These are phyloP conservation scores for Bambusicola thoracicus DNA, from an alignment of 2,113 vertebrate species.

Conservation along the genomic window DNA sequence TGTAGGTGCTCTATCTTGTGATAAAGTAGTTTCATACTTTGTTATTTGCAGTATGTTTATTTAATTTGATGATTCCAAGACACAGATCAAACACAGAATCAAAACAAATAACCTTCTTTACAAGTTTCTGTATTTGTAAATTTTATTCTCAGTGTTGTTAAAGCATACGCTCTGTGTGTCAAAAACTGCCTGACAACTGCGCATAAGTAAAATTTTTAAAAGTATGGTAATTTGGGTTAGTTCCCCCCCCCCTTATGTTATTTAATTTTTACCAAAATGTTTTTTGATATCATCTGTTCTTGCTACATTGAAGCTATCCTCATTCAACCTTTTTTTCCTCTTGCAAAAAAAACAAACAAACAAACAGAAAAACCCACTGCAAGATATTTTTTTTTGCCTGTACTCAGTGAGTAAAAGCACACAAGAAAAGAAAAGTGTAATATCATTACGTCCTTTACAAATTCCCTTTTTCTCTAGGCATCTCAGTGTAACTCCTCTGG, in stretches of 20 bases:
- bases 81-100: background rate
- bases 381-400: background rate
- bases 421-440: background rate
- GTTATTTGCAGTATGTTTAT: background rate
- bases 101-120: background rate
- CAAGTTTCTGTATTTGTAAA: background rate
- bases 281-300: fast-evolving
- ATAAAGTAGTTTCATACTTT: background rate
- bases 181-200: background rate
- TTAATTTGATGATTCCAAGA: background rate
- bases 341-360: background rate
- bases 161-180: background rate
- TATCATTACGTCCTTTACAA: background rate
- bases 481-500: background rate
- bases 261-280: background rate
- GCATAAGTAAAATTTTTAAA: background rate
- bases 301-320: background rate
- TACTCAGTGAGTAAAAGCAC: background rate
- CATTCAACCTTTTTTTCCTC: background rate
- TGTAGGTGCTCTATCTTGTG: background rate
- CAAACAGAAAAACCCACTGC: too few relatives aligned
- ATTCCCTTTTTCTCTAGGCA: background rate
- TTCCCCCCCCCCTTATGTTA: fast-evolving
- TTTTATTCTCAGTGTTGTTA: background rate
- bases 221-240: background rate